Conservation (phyloP, 2,888 invertebrate genomes). For the Dichetophora obliterata region DNA sequence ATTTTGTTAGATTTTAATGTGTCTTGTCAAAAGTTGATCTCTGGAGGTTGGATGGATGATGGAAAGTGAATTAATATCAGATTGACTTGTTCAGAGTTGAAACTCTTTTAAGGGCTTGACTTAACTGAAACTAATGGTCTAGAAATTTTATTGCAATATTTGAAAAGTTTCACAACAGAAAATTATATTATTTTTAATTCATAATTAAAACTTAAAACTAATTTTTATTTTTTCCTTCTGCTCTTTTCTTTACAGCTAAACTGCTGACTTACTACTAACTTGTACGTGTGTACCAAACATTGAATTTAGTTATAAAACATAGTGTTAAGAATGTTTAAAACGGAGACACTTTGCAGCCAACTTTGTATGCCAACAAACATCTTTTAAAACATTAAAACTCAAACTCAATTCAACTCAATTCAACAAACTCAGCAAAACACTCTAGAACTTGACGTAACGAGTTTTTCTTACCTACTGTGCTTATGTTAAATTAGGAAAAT, state of each 20-base stretch:
- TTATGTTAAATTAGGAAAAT: neutral
- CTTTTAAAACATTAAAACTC: neutral
- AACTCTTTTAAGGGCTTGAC: neutral
- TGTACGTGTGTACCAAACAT: neutral
- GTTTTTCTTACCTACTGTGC: neutral
- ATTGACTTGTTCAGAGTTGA: constrained; percentile 16
- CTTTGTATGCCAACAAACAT: neutral
- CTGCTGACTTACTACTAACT: constrained; percentile 5
- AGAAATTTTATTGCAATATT: neutral
- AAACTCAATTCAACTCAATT: neutral
- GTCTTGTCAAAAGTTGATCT: constrained; percentile 10
- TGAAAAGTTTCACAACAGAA: neutral
- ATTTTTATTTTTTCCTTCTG: neutral
- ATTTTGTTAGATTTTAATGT: constrained; percentile 11
- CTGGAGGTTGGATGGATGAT: neutral
- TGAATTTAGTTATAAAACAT: neutral
- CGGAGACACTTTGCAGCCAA: neutral
- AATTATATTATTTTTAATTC: neutral
- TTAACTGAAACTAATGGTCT: neutral
- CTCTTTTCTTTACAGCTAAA: constrained; percentile 13
- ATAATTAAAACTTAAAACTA: neutral
- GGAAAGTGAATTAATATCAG: neutral
- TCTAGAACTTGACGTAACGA: too few species aligned
- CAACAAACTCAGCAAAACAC: neutral
- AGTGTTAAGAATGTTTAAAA: neutral